Percentiles rank a stretch among this genome's conserved stretches.
phyloP scores from a whole-genome alignment of 2,797 vertebrate species.

The Eleutherodactylus coqui region DNA sequence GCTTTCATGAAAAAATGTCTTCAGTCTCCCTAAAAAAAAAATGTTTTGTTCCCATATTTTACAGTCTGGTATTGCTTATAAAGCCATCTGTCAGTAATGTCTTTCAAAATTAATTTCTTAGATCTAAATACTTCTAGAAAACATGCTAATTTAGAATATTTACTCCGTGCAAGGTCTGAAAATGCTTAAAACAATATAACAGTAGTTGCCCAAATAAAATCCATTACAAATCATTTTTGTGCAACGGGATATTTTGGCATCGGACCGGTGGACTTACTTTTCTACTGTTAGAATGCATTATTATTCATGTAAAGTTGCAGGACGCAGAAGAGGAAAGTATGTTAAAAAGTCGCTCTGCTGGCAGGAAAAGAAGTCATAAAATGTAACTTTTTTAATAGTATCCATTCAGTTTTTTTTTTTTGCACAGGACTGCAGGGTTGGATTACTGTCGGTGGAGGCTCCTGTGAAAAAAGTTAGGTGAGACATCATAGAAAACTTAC shows the following conservation, averaged over 20 bases:
- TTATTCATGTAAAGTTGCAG: slow-evolving; percentile 9
- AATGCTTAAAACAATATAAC: slow-evolving; percentile 35
- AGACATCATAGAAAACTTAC: background rate
- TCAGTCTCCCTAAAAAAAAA: slow-evolving; percentile 19
- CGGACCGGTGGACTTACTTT: background rate
- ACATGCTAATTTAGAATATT: slow-evolving; percentile 47
- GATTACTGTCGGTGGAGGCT: background rate
- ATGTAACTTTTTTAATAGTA: background rate
- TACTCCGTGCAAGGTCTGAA: slow-evolving; percentile 18
- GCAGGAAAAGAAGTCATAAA: background rate
- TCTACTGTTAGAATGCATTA: slow-evolving; percentile 14
- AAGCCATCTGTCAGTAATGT: slow-evolving; percentile 55
- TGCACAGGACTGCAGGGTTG: background rate
- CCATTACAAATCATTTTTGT: slow-evolving; percentile 42
- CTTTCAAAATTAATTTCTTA: slow-evolving; percentile 56
- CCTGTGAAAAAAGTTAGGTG: background rate
- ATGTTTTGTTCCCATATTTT: slow-evolving; percentile 53
- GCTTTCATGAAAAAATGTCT: slow-evolving; percentile 41
- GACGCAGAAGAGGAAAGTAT: background rate
- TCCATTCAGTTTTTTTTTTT: background rate
- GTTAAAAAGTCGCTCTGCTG: background rate
- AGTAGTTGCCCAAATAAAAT: slow-evolving; percentile 54
- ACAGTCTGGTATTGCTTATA: slow-evolving; percentile 56
- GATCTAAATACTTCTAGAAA: slow-evolving; percentile 57
- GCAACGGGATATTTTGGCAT: slow-evolving; percentile 49